Conservation (phyloP, 1,140 invertebrate species). For the Drosophila orena region DNA sequence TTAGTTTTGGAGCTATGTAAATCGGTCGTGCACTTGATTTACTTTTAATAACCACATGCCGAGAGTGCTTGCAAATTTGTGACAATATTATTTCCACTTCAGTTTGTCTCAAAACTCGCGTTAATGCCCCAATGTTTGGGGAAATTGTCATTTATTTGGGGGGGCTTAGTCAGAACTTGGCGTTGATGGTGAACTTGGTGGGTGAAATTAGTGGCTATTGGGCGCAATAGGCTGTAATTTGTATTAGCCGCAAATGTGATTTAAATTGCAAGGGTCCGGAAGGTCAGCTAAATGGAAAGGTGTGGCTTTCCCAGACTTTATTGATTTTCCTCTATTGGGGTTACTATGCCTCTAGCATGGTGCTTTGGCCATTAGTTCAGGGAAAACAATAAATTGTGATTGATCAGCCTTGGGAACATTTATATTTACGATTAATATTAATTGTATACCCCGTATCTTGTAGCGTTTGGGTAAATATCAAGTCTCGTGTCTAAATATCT, state of each 20-base stretch:
- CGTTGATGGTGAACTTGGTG: conserved; percentile 5
- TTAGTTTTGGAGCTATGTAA: conserved; percentile 58
- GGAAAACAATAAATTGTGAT: neutral
- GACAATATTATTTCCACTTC: conserved; percentile 29
- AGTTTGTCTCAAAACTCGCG: conserved; percentile 31
- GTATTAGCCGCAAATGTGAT: conserved; percentile 65
- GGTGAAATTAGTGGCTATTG: conserved; percentile 54
- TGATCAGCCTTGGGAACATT: no score
- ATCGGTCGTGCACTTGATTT: conserved; percentile 68
- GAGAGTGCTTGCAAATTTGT: conserved; percentile 58
- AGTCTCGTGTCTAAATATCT: no score
- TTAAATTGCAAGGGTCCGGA: conserved; percentile 64
- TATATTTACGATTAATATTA: no score
- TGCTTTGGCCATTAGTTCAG: conserved; percentile 7
- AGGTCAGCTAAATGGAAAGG: conserved; percentile 7
- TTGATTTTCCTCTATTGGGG: conserved; percentile 29
- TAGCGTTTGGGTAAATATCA: no score
- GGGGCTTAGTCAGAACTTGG: conserved; percentile 12
- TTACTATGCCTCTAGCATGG: conserved; percentile 5
- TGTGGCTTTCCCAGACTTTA: conserved; percentile 21
- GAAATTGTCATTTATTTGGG: conserved; percentile 76
- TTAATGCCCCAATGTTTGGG: conserved; percentile 61
- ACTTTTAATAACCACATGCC: conserved; percentile 66
- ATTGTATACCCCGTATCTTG: neutral
- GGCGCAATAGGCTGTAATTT: conserved; percentile 53